Conservation (phyloP, 2,797 vertebrate genomes). For the Ctenosaura bakeri region DNA sequence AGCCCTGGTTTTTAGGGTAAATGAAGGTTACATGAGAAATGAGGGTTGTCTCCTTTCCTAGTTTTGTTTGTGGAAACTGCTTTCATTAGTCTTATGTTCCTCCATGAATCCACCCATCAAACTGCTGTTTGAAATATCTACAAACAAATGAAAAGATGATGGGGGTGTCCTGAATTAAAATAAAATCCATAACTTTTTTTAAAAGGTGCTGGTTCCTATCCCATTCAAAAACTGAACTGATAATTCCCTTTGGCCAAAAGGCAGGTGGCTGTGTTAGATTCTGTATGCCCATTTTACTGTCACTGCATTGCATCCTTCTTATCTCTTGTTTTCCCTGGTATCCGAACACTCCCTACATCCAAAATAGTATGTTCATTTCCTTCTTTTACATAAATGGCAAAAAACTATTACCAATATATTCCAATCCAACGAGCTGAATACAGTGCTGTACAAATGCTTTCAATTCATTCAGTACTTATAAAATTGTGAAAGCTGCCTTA, state of each 20-base stretch:
- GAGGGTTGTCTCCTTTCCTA: too few species aligned
- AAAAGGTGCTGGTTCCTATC: neutral
- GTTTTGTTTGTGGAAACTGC: neutral
- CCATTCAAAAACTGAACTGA: neutral
- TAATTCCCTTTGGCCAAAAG: neutral
- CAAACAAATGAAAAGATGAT: neutral
- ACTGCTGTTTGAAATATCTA: neutral
- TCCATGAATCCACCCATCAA: neutral
- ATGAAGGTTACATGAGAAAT: too few species aligned
- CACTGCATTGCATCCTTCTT: neutral
- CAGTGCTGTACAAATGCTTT: neutral
- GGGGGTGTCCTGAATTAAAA: too few species aligned
- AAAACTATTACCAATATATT: neutral
- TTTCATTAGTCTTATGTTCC: neutral
- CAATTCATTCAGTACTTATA: conserved; percentile 18
- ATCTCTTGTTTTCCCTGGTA: neutral
- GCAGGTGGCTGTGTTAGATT: too few species aligned
- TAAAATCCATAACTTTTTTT: neutral
- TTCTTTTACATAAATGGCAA: conserved; percentile 30
- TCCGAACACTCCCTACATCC: neutral
- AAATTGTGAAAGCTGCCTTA: conserved; percentile 69
- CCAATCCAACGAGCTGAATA: neutral
- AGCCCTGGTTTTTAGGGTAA: too few species aligned
- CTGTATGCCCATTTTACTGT: neutral
- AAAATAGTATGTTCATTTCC: neutral